Conservation (phyloP, 2,888 invertebrate genomes). For the Rhogogaster chlorosoma region DNA sequence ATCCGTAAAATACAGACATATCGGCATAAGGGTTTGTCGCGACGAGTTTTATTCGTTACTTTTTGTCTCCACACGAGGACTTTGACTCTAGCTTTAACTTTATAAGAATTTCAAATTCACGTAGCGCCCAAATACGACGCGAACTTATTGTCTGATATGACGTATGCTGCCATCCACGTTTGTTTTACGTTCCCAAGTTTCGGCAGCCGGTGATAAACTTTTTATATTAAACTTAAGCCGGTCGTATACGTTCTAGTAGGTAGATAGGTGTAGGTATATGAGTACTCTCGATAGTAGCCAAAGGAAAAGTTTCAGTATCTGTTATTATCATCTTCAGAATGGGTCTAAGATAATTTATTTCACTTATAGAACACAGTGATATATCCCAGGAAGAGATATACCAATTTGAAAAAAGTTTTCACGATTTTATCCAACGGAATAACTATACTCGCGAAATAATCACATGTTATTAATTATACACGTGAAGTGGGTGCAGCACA, state of each 20-base stretch:
- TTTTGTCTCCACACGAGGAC: background rate
- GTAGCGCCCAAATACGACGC: background rate
- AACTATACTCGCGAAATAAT: too few species aligned
- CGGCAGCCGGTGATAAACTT: constrained; percentile 46
- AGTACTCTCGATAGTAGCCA: constrained; percentile 13
- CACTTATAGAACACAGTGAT: background rate
- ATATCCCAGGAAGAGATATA: background rate
- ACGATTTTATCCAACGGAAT: too few species aligned
- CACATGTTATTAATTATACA: too few species aligned
- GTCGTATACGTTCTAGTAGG: background rate
- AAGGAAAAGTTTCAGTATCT: constrained; percentile 12
- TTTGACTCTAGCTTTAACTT: background rate
- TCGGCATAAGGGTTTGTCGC: background rate
- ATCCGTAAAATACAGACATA: background rate
- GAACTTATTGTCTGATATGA: constrained; percentile 47
- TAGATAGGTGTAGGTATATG: background rate
- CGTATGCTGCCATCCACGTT: constrained; percentile 43
- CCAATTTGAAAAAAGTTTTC: too few species aligned
- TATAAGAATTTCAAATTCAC: constrained; percentile 43
- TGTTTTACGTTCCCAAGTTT: constrained; percentile 45
- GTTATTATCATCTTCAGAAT: background rate
- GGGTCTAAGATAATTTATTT: background rate
- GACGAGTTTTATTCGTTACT: background rate
- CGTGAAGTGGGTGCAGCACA: too few species aligned
- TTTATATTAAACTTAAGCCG: constrained; percentile 46